Evolutionary conservation across 2,888 invertebrate genomes (phyloP), one percentile per base, ranked within the genome.

Genomic region (Latrodectus elegans): DNA sequence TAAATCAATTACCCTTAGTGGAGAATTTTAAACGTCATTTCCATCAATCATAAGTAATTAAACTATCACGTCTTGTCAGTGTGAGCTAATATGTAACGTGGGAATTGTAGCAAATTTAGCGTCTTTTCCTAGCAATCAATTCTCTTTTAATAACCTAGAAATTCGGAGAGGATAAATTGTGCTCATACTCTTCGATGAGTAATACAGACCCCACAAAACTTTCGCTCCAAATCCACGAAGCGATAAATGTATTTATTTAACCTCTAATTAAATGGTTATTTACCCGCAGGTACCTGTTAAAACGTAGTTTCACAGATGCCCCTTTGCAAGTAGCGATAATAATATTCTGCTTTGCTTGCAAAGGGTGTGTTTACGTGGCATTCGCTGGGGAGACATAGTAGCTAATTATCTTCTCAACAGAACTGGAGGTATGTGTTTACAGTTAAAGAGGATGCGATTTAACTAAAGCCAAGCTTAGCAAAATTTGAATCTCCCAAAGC

Each of bases 231-330:
- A 60, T 60, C 12, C 60, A 60, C n/a, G 60, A 60, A n/a, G 52
- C 38, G 38, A 76, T 83, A 71, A 83, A 77, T 65, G 53, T 49
- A 49, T 75, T 60, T 85, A 84, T 80, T 80, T 75, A 80, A 65
- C 26, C n/a, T 70, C 64, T 71, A 85, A 85, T 80, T 71, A 75
- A 85, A 75, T 65, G 64, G 26, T 80, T 85, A 75, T 80, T 85
- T 80, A 71, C 53, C 52, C 65, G 11, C 49, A 75, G 60, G 64
- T 70, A 75, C 52, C 67, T 70, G 70, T 78, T 78, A 75, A 14
- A 75, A n/a, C 38, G 38, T 64, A 22, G 75, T 75, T 75, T 26
- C 74, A 11, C 74, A 74, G 26, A 74, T 52, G 38, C 22, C 64
- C 26, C 64, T 73, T 22, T 70, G 15, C 67, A 38, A 49, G 22